A percentile compares a stretch with the other conserved stretches of the same genome.
phyloP scores from a whole-genome alignment of 2,888 invertebrate species.

The Calameuta pallipes region DNA sequence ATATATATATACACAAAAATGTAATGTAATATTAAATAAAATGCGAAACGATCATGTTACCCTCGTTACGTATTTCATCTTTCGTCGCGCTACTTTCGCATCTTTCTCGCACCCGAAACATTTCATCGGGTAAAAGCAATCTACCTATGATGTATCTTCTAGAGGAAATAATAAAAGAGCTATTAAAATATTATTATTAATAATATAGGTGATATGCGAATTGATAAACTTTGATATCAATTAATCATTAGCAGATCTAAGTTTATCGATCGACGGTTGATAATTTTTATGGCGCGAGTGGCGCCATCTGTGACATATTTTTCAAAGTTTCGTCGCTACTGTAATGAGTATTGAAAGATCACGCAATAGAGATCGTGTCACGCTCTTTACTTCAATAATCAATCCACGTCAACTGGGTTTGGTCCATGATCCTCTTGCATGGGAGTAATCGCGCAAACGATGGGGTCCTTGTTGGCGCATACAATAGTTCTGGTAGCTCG shows the following conservation, averaged over 20 bases:
- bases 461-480: neutral
- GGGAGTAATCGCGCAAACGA: neutral
- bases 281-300: neutral
- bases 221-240: too few species aligned
- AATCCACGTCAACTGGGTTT: neutral
- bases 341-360: neutral
- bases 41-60: conserved; percentile 20
- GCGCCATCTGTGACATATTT: neutral
- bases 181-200: too few species aligned
- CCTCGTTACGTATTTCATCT: conserved; percentile 15
- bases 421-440: neutral
- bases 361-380: neutral
- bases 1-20: neutral
- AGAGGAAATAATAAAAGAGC: too few species aligned
- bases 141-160: neutral
- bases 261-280: neutral
- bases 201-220: too few species aligned
- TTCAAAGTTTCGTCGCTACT: neutral
- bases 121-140: neutral
- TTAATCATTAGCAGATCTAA: too few species aligned
- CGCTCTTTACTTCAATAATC: conserved; percentile 4
- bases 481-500: neutral
- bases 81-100: neutral
- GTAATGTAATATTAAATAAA: conserved; percentile 17
- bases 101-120: neutral